phyloP scores from a whole-genome alignment of 2,797 vertebrate species.

The Lithobates pipiens region DNA sequence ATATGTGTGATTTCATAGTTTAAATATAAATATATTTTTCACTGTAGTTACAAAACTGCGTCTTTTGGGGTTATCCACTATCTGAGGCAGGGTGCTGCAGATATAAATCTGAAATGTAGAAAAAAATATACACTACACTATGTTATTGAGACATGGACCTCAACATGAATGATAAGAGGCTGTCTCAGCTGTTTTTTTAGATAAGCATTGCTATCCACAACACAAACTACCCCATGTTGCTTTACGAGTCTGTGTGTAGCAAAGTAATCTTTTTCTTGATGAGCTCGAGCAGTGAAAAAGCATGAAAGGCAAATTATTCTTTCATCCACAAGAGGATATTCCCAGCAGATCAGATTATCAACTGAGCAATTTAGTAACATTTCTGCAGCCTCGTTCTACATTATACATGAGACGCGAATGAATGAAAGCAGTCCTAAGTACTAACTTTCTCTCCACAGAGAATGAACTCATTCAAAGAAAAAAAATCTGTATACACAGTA shows the following conservation, averaged over 20 bases:
- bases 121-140: conserved; percentile 14
- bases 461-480: conserved; percentile 65
- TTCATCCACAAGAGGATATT: conserved; percentile 61
- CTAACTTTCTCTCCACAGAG: conserved; percentile 68
- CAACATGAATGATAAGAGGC: conserved; percentile 62
- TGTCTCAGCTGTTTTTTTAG: conserved; percentile 50
- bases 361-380: conserved; percentile 58
- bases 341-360: conserved; percentile 63
- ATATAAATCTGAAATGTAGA: conserved; percentile 38
- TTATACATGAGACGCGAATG: conserved; percentile 64
- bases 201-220: conserved; percentile 50
- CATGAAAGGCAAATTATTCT: conserved; percentile 69
- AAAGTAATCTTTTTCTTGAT: conserved; percentile 62
- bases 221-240: conserved; percentile 45
- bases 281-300: conserved; percentile 62
- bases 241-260: conserved; percentile 34
- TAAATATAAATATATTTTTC: not conserved
- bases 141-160: conserved; percentile 62
- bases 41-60: not conserved
- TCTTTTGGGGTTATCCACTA: conserved; percentile 10
- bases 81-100: not conserved
- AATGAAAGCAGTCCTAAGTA: conserved; percentile 68
- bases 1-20: not conserved
- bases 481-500: conserved; percentile 15
- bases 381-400: conserved; percentile 62